Evolutionary conservation across 2,888 invertebrate genomes (phyloP), one percentile per base, ranked within the genome.

Genomic region (Cyrtodaria siliqua): DNA sequence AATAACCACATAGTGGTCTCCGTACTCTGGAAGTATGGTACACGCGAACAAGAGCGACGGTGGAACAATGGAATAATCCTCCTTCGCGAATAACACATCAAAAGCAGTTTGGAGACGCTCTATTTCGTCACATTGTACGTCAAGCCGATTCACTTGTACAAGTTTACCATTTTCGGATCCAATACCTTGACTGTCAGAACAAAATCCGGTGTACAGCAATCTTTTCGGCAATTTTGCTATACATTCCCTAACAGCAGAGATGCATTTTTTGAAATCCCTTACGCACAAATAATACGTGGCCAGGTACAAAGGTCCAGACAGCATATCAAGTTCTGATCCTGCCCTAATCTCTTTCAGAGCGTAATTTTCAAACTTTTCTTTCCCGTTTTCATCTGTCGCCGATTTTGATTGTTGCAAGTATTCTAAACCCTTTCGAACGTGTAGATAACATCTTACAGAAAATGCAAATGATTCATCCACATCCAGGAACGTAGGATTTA

Each of bases 21-120:
- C 27, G 20, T 55, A 40, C 2, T 42, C 23, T 33, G 50, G 27
- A 6, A 52, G 4, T n/a, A 57, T 9, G 4, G 63, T 63, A 50
- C 70, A 71, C 40, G 62, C 70, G 50, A 57, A 63, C 26, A 63
- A 29, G 3, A 71, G 2, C 3, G 70, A 56, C n/a, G 56, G 49
- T n/a, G 70, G 63, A 3, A 71, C 63, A 27, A 44, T 52, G 49
- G 38, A 4, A 4, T 40, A 18, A 40, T 71, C 70, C 20, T 56
- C 16, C 12, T 42, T 24, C 14, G 63, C 49, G 27, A 63, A 71
- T 2, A 52, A 23, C 20, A 63, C 40, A 26, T 71, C 70, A 56
- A 42, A 63, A 3, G 40, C 57, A 14, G 53, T 18, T 2, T 52
- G 14, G 23, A 26, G 23, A 26, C 55, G 16, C 18, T 16, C 44